These are phyloP conservation scores for Ormyrus pomaceus DNA, from an alignment of 2,888 invertebrate genomes.

Conservation along the genomic window DNA sequence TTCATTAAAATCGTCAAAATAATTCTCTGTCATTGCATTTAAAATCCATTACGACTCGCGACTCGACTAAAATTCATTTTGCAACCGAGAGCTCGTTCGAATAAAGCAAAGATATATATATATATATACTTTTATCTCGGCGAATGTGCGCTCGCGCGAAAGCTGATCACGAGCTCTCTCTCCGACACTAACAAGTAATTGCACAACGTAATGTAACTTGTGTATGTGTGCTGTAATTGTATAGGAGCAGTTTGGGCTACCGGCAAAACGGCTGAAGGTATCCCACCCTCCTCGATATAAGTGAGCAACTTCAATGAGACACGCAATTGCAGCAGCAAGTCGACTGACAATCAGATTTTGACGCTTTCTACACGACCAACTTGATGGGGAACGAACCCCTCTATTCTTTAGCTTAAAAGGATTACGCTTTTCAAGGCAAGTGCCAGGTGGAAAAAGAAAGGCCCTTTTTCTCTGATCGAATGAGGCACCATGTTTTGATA, in stretches of 20 bases:
- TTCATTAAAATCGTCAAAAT: too few species aligned
- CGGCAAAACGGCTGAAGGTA: constrained; percentile 45
- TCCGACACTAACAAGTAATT: constrained; percentile 6
- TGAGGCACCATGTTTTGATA: constrained; percentile 18
- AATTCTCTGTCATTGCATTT: too few species aligned
- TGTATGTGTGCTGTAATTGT: constrained; percentile 54
- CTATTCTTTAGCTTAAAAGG: background rate
- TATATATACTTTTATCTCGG: constrained; percentile 52
- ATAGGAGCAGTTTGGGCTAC: constrained; percentile 55
- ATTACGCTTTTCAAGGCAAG: constrained; percentile 42
- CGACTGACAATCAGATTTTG: constrained; percentile 8
- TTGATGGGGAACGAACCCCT: background rate
- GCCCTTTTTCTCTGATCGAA: constrained; percentile 15
- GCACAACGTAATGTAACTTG: constrained; percentile 51
- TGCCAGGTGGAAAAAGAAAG: background rate
- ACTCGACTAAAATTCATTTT: too few species aligned
- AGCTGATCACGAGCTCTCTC: background rate
- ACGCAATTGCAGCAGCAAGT: constrained; percentile 14
- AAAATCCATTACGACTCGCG: too few species aligned
- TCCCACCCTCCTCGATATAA: background rate
- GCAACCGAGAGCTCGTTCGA: background rate
- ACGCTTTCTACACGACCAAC: constrained; percentile 30
- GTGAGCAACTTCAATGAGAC: too few species aligned
- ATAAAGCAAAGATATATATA: constrained; percentile 10
- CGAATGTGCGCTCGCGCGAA: constrained; percentile 24